A percentile compares a stretch with the other conserved stretches of the same genome.
phyloP scores from a whole-genome alignment of 2,797 vertebrate genomes.

The Tenualosa thibaudeaui region DNA sequence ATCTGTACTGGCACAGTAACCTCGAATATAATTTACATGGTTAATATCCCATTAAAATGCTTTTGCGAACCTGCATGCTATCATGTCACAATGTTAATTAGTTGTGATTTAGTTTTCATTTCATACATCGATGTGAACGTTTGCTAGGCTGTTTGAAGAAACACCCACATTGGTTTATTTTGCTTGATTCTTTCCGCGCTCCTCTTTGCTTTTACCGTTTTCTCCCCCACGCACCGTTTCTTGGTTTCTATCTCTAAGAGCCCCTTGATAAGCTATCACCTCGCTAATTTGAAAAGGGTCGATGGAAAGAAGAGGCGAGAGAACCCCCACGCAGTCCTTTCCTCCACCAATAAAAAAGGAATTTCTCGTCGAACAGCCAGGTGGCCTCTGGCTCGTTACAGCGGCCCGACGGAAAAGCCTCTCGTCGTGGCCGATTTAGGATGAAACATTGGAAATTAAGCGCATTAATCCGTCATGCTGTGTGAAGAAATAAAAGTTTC shows the following conservation, averaged over 20 bases:
- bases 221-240: not conserved
- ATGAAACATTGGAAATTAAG: constrained; percentile 67
- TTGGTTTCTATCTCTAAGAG: constrained; percentile 48
- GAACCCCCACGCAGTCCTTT: constrained; percentile 29
- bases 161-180: constrained; percentile 64
- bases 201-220: not conserved
- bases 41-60: constrained; percentile 52
- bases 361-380: constrained; percentile 35
- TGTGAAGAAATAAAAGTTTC: constrained; percentile 57
- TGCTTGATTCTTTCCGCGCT: constrained; percentile 38
- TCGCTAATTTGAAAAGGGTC: constrained; percentile 59
- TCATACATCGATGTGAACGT: constrained; percentile 55
- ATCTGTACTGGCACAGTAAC: constrained; percentile 17
- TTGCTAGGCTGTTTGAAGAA: constrained; percentile 50
- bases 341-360: constrained; percentile 33
- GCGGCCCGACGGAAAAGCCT: constrained; percentile 42
- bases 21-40: constrained; percentile 55
- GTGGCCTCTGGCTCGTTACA: constrained; percentile 39
- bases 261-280: constrained; percentile 61
- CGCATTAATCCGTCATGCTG: constrained; percentile 57
- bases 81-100: constrained; percentile 59
- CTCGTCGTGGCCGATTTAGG: constrained; percentile 54
- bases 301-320: constrained; percentile 30
- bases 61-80: constrained; percentile 9
- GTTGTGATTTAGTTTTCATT: constrained; percentile 66